phyloP scores from a whole-genome alignment of 2,888 invertebrate genomes.

The Mythimna lalbum region DNA sequence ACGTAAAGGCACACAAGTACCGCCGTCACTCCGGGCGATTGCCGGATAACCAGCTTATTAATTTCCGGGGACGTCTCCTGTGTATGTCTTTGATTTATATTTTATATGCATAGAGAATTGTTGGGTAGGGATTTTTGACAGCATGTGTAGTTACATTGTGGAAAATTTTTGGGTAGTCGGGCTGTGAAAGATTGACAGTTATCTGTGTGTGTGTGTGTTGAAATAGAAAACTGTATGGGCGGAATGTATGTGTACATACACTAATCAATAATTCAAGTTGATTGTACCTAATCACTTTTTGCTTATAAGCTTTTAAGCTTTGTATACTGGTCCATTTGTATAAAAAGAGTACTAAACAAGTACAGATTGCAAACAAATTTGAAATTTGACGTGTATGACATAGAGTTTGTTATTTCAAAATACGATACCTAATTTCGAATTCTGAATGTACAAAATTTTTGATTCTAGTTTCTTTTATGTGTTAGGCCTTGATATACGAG shows the following conservation, averaged over 20 bases:
- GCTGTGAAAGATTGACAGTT: neutral
- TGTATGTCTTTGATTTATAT: slow-evolving; percentile 66
- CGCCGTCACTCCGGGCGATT: slow-evolving; percentile 74
- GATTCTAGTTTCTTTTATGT: too few species aligned
- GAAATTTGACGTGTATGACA: too few species aligned
- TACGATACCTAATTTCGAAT: too few species aligned
- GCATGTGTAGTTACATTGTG: neutral
- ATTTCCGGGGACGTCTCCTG: slow-evolving; percentile 78
- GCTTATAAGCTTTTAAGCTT: too few species aligned
- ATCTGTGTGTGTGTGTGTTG: neutral
- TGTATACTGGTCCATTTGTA: too few species aligned
- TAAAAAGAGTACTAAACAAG: too few species aligned
- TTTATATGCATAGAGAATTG: slow-evolving; percentile 42
- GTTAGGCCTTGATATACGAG: too few species aligned
- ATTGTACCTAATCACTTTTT: too few species aligned
- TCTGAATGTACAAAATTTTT: too few species aligned
- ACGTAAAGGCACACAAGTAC: slow-evolving; percentile 55
- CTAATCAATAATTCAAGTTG: too few species aligned
- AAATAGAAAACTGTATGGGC: neutral
- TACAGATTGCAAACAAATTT: too few species aligned
- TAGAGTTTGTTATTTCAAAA: too few species aligned
- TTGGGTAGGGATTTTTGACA: slow-evolving; percentile 16
- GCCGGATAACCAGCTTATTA: slow-evolving; percentile 80
- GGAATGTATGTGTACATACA: neutral
- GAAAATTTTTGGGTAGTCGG: neutral